Conservation (phyloP, 2,113 vertebrate genomes). For the Chaenogobius annularis region DNA sequence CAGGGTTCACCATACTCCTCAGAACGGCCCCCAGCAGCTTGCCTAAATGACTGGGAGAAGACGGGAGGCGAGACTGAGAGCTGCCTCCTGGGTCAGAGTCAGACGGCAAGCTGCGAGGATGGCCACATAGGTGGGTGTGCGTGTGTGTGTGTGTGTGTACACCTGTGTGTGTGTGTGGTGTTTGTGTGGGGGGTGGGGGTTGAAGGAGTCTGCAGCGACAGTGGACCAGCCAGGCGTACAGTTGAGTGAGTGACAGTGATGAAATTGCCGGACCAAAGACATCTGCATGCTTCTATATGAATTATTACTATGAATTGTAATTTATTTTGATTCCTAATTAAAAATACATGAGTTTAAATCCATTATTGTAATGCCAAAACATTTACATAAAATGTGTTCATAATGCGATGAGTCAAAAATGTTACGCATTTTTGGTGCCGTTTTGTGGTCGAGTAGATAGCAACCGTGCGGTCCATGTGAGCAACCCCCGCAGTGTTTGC, state of each 20-base stretch:
- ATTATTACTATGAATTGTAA: not conserved
- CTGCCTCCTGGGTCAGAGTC: slow-evolving; percentile 28
- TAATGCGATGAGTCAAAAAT: too few relatives aligned
- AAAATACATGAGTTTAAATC: not conserved
- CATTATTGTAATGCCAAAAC: not conserved
- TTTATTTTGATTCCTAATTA: not conserved
- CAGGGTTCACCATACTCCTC: slow-evolving; percentile 29
- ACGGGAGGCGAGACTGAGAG: not conserved
- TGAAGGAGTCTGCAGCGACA: not conserved
- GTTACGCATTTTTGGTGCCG: too few relatives aligned
- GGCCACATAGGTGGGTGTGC: slow-evolving; percentile 26
- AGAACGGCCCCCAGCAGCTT: slow-evolving; percentile 18
- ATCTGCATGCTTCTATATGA: not conserved
- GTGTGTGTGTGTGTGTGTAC: too few relatives aligned
- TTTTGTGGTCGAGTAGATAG: too few relatives aligned
- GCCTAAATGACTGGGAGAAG: slow-evolving; percentile 22
- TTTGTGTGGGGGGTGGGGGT: not conserved
- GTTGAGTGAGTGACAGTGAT: slow-evolving; percentile 34
- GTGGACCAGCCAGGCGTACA: slow-evolving; percentile 16
- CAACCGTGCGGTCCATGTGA: too few relatives aligned
- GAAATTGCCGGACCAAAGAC: slow-evolving; percentile 20
- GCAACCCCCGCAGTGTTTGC: too few relatives aligned
- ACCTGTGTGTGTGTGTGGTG: too few relatives aligned
- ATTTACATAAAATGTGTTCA: not conserved
- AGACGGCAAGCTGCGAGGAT: slow-evolving; percentile 37